Conservation (phyloP, 2,888 invertebrate genomes). For the Prosopocoilus inquinatus region DNA sequence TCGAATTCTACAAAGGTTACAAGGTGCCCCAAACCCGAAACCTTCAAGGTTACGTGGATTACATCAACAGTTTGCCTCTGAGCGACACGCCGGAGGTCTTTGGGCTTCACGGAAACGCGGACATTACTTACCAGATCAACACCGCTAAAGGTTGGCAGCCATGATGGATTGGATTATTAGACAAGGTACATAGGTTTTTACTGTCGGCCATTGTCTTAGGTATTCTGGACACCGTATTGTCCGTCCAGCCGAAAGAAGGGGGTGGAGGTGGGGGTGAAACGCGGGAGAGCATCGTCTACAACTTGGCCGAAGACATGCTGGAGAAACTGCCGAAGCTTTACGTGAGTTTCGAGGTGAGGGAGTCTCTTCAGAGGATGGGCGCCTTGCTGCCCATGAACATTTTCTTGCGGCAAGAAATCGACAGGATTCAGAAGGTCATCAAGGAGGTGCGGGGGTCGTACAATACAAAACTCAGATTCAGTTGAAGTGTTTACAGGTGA, state of each 20-base stretch:
- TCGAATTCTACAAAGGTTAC: conserved; percentile 92
- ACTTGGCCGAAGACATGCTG: conserved; percentile 90
- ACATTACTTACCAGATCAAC: conserved; percentile 97
- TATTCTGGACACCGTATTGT: conserved; percentile 90
- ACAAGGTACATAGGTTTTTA: not conserved
- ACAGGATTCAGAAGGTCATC: conserved; percentile 86
- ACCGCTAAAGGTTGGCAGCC: conserved; percentile 72
- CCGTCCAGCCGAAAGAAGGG: conserved; percentile 96
- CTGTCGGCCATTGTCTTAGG: conserved; percentile 41
- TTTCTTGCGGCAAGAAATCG: conserved; percentile 78
- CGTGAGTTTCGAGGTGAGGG: conserved; percentile 84
- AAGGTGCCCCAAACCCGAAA: conserved; percentile 84
- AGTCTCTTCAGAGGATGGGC: conserved; percentile 88
- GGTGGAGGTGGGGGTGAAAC: conserved; percentile 89
- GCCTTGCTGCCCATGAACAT: conserved; percentile 94
- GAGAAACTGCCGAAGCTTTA: conserved; percentile 82
- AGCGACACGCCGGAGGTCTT: conserved; percentile 94
- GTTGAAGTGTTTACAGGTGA: conserved; percentile 54
- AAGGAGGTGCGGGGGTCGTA: conserved; percentile 50
- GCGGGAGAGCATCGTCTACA: conserved; percentile 87
- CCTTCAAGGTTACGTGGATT: conserved; percentile 77
- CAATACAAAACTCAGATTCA: not conserved
- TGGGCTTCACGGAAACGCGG: conserved; percentile 94
- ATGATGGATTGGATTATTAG: not conserved
- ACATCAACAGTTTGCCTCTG: conserved; percentile 79